A percentile compares a stretch with the other conserved stretches of the same genome.
These are phyloP conservation scores for Papilio aristodemus DNA, from an alignment of 1,140 invertebrate genomes.

Conservation along the genomic window DNA sequence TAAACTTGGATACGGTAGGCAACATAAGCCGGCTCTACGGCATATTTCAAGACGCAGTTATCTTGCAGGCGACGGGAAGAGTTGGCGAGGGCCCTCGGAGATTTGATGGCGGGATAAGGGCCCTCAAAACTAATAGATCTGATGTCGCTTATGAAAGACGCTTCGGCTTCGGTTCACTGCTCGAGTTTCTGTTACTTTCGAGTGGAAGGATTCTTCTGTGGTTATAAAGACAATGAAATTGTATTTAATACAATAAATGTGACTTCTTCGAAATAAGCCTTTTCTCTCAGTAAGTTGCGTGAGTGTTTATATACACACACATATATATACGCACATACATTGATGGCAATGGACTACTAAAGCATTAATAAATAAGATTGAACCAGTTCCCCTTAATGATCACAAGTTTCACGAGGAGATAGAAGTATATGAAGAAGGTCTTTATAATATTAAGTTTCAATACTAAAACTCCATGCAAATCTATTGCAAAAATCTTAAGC, in stretches of 20 bases:
- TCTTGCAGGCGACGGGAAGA: slow-evolving; percentile 33
- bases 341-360: no score
- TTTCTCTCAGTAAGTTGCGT: no score
- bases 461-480: neutral
- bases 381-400: no score
- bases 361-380: no score
- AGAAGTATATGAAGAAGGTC: no score
- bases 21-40: slow-evolving; percentile 20
- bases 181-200: slow-evolving; percentile 8
- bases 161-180: slow-evolving; percentile 4
- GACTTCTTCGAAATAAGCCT: no score
- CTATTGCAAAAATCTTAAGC: slow-evolving; percentile 2
- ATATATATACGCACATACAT: no score
- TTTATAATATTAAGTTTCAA: neutral
- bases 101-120: slow-evolving; percentile 30
- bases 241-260: no score
- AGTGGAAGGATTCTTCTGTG: neutral
- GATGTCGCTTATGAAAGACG: slow-evolving; percentile 32
- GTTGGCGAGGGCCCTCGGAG: slow-evolving; percentile 24
- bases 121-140: slow-evolving; percentile 33
- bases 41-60: slow-evolving; percentile 26
- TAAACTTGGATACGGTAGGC: slow-evolving; percentile 20
- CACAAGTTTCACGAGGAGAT: no score
- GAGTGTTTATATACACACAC: no score
- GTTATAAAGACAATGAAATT: no score